These are phyloP conservation scores for Syngnathus scovelli DNA, from an alignment of 2,113 vertebrate species.

Conservation along the genomic window DNA sequence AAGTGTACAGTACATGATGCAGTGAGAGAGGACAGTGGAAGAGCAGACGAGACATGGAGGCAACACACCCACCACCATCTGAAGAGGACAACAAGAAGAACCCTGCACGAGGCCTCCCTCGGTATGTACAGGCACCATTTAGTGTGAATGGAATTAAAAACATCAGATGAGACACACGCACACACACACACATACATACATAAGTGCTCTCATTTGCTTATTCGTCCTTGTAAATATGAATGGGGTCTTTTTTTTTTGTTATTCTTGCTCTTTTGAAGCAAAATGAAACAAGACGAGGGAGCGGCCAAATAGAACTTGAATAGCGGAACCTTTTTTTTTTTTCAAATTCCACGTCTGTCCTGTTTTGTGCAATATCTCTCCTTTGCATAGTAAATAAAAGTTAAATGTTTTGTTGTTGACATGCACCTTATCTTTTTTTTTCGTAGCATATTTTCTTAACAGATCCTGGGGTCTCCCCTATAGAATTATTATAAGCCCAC, in stretches of 20 bases:
- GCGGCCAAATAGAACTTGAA: constrained; percentile 66
- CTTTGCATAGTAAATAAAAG: constrained; percentile 98
- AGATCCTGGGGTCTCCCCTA: constrained; percentile 66
- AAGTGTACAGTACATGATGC: constrained; percentile 73
- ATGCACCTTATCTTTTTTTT: constrained; percentile 84
- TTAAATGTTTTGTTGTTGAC: constrained; percentile 75
- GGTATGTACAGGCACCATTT: constrained; percentile 56
- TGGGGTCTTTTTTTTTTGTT: constrained; percentile 5
- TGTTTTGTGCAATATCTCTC: constrained; percentile 84
- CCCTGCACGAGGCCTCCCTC: constrained; percentile 57
- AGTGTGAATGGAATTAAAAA: constrained; percentile 57
- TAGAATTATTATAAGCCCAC: constrained; percentile 75
- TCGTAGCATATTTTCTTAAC: constrained; percentile 75
- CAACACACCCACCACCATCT: constrained; percentile 65
- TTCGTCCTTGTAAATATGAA: constrained; percentile 33
- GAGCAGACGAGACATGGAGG: constrained; percentile 54
- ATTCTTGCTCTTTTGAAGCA: constrained; percentile 44
- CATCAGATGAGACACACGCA: constrained; percentile 54
- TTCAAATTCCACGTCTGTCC: constrained; percentile 52
- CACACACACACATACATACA: constrained; percentile 56
- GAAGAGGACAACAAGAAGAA: constrained; percentile 47
- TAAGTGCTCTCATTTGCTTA: constrained; percentile 41
- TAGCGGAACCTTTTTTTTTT: constrained; percentile 33
- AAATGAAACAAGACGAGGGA: constrained; percentile 55
- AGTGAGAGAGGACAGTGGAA: constrained; percentile 66